Evolutionary conservation across 2,888 invertebrate genomes (phyloP), one percentile per base, ranked within the genome.

Genomic region (Sturmia bella): DNA sequence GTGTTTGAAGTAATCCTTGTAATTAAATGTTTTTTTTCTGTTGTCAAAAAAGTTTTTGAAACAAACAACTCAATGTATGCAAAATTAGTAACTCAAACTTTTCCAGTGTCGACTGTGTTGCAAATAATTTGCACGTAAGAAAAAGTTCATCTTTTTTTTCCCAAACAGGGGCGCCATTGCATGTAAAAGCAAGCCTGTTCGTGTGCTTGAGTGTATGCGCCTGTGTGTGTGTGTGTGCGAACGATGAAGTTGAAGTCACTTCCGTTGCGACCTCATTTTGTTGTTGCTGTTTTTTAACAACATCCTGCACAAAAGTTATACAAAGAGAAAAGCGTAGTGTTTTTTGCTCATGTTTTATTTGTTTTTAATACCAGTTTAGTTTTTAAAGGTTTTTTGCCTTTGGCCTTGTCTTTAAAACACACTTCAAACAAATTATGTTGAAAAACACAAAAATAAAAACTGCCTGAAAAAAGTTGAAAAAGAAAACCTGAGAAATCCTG

Each of bases 51-150:
- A 78, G 57, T 72, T 78, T 17, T 66, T 52, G 72, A 52, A 72
- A 78, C 78, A 78, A 72, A 78, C 78, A 78, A 78, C 66, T 78
- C 66, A 59, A 72, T 66, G 66, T 59, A 78, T 66, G 78, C 64
- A 78, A 72, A 78, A 72, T 78, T 72, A 72, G 78, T 72, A 72
- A 66, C 78, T 72, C 39, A 19, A 64, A 78, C 41, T 57, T 50
- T 56, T 78, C 41, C 72, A 72, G 70, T 32, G 68, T 52, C 68
- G 43, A 59, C 75, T 52, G 52, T 57, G 59, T 72, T 78, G 64
- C 66, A 72, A 37, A 72, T 70, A 66, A 66, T 78, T 72, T 78
- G 72, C 72, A 78, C 57, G 78, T 72, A 66, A 59, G 72, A 59
- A 59, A 70, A 78, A 52, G 21, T 78, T 78, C 66, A 52, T 5